Percentiles rank a stretch among this genome's conserved stretches.
These are phyloP conservation scores for Panzeria rudis DNA, from an alignment of 2,888 invertebrate genomes.

Conservation along the genomic window DNA sequence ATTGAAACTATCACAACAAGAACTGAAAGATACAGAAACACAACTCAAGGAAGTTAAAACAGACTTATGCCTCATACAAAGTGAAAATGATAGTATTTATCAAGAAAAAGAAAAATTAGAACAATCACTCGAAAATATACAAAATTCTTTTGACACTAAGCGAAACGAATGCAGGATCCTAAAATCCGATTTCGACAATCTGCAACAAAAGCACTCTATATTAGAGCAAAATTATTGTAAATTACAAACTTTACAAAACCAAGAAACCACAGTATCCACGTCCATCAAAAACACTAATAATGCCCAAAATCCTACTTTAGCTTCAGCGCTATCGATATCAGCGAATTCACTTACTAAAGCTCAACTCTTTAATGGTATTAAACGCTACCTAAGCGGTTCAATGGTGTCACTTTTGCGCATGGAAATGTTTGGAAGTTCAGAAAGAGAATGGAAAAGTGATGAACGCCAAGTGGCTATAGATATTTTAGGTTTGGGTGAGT, in stretches of 20 bases:
- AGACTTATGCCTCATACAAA: conserved; percentile 1
- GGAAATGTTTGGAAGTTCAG: conserved; percentile 82
- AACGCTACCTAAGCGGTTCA: conserved; percentile 81
- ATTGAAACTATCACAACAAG: conserved; percentile 3
- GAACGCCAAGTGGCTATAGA: conserved; percentile 80
- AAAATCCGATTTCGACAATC: conserved; percentile 16
- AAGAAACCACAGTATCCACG: conserved; percentile 71
- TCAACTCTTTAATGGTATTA: conserved; percentile 82
- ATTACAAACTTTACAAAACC: conserved; percentile 56
- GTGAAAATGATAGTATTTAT: conserved; percentile 27
- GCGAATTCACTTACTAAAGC: conserved; percentile 75
- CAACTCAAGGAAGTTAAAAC: conserved; percentile 3
- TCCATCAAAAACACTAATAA: conserved; percentile 47
- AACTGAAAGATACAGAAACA: conserved; percentile 14
- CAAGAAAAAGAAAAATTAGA: conserved; percentile 20
- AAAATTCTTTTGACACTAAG: conserved; percentile 36
- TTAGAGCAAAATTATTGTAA: conserved; percentile 54
- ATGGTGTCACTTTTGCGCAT: conserved; percentile 82
- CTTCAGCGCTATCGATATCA: background rate
- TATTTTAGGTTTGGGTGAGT: conserved; percentile 79
- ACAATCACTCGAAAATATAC: conserved; percentile 4
- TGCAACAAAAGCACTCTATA: conserved; percentile 17
- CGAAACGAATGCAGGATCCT: conserved; percentile 14
- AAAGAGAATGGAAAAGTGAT: conserved; percentile 81
- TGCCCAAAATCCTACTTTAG: background rate